A percentile compares a stretch with the other conserved stretches of the same genome.
Evolutionary conservation across 1,140 invertebrate genomes (phyloP).

Genomic region (Eueides isabella): DNA sequence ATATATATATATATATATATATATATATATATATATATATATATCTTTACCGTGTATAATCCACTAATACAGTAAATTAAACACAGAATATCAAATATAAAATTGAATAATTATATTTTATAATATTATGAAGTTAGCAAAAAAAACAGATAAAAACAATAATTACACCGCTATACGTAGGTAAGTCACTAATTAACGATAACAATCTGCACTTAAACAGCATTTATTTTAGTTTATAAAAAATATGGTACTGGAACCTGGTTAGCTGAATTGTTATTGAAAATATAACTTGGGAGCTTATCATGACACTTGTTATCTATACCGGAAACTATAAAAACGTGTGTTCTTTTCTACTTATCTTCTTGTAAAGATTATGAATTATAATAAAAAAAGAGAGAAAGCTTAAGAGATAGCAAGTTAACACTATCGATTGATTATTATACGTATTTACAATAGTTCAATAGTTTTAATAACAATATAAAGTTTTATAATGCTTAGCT

Average conservation of each 20-base stretch:
- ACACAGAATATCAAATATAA: not conserved
- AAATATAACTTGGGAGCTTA: not conserved
- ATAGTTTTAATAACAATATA: not conserved
- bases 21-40: too few species aligned
- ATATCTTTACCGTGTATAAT: too few species aligned
- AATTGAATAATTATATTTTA: not conserved
- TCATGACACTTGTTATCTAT: slow-evolving; percentile 25
- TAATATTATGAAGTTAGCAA: too few species aligned
- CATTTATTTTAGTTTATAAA: not conserved
- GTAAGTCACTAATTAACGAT: not conserved
- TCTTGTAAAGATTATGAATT: not conserved
- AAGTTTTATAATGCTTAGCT: too few species aligned
- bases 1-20: too few species aligned
- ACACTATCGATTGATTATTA: not conserved
- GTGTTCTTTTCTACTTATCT: slow-evolving; percentile 47
- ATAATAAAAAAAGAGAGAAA: not conserved
- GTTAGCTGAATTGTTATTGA: not conserved
- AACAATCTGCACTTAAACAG: not conserved
- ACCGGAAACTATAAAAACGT: slow-evolving; percentile 46
- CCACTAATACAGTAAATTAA: too few species aligned
- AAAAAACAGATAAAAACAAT: too few species aligned
- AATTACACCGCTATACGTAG: too few species aligned
- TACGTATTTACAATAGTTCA: not conserved
- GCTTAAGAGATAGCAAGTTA: not conserved
- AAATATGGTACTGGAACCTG: not conserved